Base-by-base conservation (phyloP, 2,888 invertebrate species). In the Amphiduros pacificus region DNA sequence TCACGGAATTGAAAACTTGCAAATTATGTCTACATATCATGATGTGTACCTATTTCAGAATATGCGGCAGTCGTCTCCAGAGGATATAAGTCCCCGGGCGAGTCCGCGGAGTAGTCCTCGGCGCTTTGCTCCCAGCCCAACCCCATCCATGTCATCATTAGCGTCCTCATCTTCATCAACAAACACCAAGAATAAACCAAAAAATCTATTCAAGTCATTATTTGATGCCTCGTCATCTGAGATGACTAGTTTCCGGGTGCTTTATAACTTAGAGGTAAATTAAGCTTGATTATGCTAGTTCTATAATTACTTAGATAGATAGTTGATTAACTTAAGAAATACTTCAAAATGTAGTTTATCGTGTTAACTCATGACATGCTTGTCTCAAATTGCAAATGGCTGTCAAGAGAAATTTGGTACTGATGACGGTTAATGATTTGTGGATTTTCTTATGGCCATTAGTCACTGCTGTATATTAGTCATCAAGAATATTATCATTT, bases 251-350 rank as follows among this genome's bases (percentile, higher is more conserved):
- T 84, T 84, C 68, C 77, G 82, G 63, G 77, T 84, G n/a, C 74
- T 84, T 26, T 84, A 84, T 66, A 83, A 84, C 69, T 71, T 85
- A 29, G 84, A 84, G 79, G 83, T 83, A 62, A 59, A 63, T 51
- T 2, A 6, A 17, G n/a, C n/a, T n/a, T n/a, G n/a, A n/a, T n/a
- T n/a, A n/a, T n/a, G n/a, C n/a, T n/a, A n/a, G n/a, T n/a, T n/a
- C n/a, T n/a, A n/a, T n/a, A n/a, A n/a, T n/a, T n/a, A n/a, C n/a
- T n/a, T n/a, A n/a, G n/a, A n/a, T n/a, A n/a, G n/a, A n/a, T n/a
- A n/a, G n/a, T n/a, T n/a, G n/a, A n/a, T n/a, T n/a, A n/a, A n/a
- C n/a, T n/a, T n/a, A n/a, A n/a, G n/a, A n/a, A n/a, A n/a, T n/a
- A n/a, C n/a, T n/a, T n/a, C n/a, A n/a, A n/a, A n/a, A n/a, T n/a